Conservation (phyloP, 2,797 vertebrate genomes). For the Silurus lanzhouensis region DNA sequence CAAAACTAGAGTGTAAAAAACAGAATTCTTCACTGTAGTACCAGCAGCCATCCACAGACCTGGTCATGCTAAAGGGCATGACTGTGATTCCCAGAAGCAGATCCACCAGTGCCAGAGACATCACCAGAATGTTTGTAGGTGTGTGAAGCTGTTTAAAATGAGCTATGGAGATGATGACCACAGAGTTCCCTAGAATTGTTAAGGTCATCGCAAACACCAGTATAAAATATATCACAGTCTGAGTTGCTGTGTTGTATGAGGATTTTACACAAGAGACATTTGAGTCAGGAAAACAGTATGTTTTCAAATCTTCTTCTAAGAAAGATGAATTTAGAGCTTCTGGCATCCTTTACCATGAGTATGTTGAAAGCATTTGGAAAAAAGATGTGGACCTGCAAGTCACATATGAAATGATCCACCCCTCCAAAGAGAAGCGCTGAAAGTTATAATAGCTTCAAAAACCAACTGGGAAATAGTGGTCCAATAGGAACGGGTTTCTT, state of each 20-base stretch:
- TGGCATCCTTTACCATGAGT: conserved; percentile 17
- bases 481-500: neutral
- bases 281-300: conserved; percentile 57
- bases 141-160: conserved; percentile 78
- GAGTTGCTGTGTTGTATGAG: conserved; percentile 18
- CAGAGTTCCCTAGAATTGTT: conserved; percentile 72
- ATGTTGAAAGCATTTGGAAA: neutral
- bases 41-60: conserved; percentile 75
- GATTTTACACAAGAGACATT: conserved; percentile 61
- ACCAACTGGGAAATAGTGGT: conserved; percentile 8
- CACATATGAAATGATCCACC: neutral
- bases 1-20: conserved; percentile 67
- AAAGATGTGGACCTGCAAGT: neutral
- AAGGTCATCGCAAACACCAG: conserved; percentile 62
- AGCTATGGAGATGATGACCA: conserved; percentile 75
- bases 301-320: conserved; percentile 23
- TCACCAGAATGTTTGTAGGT: conserved; percentile 75
- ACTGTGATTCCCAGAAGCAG: conserved; percentile 70
- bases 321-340: conserved; percentile 17
- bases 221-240: conserved; percentile 52
- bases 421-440: too few relatives aligned
- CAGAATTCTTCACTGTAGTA: conserved; percentile 63
- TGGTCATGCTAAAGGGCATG: conserved; percentile 74
- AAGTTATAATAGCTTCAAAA: conserved; percentile 10
- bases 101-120: conserved; percentile 75